Percentiles rank a stretch among this genome's conserved stretches.
phyloP scores from a whole-genome alignment of 2,113 vertebrate species.

The Petrocephalus zakoni region DNA sequence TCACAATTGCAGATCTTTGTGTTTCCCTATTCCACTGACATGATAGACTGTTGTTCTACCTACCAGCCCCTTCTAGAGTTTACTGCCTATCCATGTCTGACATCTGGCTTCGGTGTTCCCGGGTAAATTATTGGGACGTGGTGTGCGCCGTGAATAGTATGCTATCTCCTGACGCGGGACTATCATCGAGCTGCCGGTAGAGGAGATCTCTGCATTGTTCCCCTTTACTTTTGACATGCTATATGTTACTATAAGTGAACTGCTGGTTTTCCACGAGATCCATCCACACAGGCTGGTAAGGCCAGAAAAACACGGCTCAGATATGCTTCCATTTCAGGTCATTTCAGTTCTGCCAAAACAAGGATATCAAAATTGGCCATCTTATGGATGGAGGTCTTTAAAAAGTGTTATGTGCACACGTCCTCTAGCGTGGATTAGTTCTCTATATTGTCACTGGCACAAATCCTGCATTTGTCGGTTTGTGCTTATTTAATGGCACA shows the following conservation, averaged over 20 bases:
- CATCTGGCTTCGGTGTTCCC: neutral
- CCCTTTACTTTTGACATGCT: neutral
- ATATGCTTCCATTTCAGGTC: neutral
- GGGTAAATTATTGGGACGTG: constrained; percentile 8
- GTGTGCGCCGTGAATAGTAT: neutral
- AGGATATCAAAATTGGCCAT: neutral
- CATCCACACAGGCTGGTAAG: constrained; percentile 15
- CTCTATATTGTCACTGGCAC: neutral
- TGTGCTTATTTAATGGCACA: neutral
- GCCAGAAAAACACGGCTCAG: neutral
- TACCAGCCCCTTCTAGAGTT: neutral
- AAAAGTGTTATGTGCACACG: neutral
- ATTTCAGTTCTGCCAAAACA: neutral
- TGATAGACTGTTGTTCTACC: constrained; percentile 13
- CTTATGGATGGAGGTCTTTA: neutral
- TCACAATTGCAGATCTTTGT: constrained; percentile 41
- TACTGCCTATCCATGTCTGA: neutral
- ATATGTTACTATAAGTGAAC: neutral
- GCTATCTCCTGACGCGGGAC: neutral
- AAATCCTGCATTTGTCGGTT: neutral
- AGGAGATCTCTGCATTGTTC: neutral
- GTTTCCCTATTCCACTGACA: constrained; percentile 45
- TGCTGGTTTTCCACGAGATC: constrained; percentile 11
- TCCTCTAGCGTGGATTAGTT: neutral
- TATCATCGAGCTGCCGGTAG: neutral